phyloP scores from a whole-genome alignment of 2,888 invertebrate genomes.

The Drosophila limbata region DNA sequence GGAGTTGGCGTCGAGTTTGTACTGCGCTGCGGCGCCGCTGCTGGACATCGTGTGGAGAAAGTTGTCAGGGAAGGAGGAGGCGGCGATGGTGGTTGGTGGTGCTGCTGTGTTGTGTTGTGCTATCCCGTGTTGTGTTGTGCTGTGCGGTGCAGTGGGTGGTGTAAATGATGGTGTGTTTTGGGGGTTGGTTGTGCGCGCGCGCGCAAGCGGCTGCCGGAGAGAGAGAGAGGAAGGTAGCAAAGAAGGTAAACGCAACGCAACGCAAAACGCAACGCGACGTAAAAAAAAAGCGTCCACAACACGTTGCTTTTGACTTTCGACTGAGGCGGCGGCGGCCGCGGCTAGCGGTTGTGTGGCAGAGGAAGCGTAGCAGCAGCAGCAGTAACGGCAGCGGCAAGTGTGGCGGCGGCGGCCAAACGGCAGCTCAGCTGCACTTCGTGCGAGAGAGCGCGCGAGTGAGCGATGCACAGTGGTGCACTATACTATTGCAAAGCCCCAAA shows the following conservation, averaged over 20 bases:
- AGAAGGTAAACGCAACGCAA: constrained; percentile 79
- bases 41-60: constrained; percentile 76
- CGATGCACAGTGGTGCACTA: constrained; percentile 50
- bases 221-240: constrained; percentile 52
- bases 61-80: constrained; percentile 59
- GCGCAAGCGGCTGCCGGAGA: constrained; percentile 54
- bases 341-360: constrained; percentile 76
- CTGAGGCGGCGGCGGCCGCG: constrained; percentile 76
- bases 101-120: constrained; percentile 22
- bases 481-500: constrained; percentile 10
- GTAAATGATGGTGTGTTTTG: constrained; percentile 22
- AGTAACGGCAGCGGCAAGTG: constrained; percentile 44
- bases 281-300: constrained; percentile 81
- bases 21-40: constrained; percentile 70
- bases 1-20: constrained; percentile 68
- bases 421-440: constrained; percentile 82
- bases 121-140: constrained; percentile 31
- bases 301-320: constrained; percentile 81
- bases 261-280: constrained; percentile 79
- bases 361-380: constrained; percentile 67
- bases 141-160: constrained; percentile 40
- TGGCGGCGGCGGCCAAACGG: constrained; percentile 79
- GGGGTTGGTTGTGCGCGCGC: constrained; percentile 53
- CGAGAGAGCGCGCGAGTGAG: constrained; percentile 64
- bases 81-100: constrained; percentile 31